Conservation (phyloP, 2,888 invertebrate species). For the Macaria liturata region DNA sequence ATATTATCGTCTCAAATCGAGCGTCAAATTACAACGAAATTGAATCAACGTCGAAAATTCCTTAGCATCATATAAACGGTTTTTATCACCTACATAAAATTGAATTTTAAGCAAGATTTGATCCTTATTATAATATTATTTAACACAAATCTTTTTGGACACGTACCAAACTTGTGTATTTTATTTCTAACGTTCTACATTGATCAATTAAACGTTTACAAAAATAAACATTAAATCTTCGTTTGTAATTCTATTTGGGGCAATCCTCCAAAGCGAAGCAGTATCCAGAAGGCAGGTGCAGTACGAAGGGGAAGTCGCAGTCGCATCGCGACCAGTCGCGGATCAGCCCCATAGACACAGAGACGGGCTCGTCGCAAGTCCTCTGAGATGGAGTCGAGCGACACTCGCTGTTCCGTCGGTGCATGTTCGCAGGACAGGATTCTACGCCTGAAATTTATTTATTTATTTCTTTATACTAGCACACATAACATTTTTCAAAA, state of each 20-base stretch:
- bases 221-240: conserved; percentile 7
- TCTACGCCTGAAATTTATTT: conserved; percentile 66
- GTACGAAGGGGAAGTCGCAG: conserved; percentile 72
- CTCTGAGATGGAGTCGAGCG: conserved; percentile 67
- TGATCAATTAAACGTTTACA: no score
- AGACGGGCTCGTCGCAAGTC: conserved; percentile 72
- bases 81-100: no score
- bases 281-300: conserved; percentile 66
- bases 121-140: no score
- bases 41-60: conserved; percentile 6
- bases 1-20: conserved; percentile 24
- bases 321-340: conserved; percentile 74
- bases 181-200: no score
- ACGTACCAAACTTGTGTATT: no score
- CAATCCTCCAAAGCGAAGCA: conserved; percentile 73
- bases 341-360: conserved; percentile 64
- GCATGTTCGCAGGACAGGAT: conserved; percentile 69
- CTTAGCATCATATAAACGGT: not conserved
- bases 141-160: no score
- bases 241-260: conserved; percentile 37
- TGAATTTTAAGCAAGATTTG: no score
- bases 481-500: no score
- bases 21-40: conserved; percentile 19
- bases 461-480: no score
- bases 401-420: conserved; percentile 68